A percentile compares a stretch with the other conserved stretches of the same genome.
These are phyloP conservation scores for Todiramphus saurophagus DNA, from an alignment of 2,113 vertebrate genomes.

Conservation along the genomic window DNA sequence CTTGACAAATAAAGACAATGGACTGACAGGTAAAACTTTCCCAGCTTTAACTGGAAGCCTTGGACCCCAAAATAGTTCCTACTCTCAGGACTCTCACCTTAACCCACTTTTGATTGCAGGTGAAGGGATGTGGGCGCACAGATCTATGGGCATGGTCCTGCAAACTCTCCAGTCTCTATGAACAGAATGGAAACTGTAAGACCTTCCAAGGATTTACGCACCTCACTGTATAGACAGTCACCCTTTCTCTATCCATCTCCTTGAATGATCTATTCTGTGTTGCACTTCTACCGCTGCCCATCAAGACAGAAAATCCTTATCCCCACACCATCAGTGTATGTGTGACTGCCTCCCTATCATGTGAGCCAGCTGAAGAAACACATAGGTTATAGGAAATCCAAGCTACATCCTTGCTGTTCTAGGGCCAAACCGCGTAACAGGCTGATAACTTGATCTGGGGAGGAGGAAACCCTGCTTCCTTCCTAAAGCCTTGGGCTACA, in stretches of 20 bases:
- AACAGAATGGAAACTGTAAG: neutral
- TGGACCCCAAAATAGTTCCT: neutral
- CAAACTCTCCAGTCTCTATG: neutral
- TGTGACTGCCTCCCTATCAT: rapidly evolving
- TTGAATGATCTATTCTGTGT: neutral
- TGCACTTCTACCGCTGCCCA: neutral
- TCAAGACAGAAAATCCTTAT: neutral
- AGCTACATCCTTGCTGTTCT: neutral
- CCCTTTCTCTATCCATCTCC: neutral
- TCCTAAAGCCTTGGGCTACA: neutral
- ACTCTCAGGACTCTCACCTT: neutral
- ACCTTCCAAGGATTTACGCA: neutral
- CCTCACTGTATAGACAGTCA: rapidly evolving
- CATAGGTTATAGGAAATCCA: neutral
- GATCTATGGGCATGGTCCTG: neutral
- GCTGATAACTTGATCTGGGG: neutral
- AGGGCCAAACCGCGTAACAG: neutral
- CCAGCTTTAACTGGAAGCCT: neutral
- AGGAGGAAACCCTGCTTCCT: neutral
- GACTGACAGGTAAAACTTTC: neutral
- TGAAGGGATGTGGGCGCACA: neutral
- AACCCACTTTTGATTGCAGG: neutral
- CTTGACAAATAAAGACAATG: neutral
- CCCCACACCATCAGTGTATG: rapidly evolving
- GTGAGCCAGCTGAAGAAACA: neutral